Evolutionary conservation across 2,888 invertebrate species (phyloP).

Genomic region (Acanthoscelides obtectus): DNA sequence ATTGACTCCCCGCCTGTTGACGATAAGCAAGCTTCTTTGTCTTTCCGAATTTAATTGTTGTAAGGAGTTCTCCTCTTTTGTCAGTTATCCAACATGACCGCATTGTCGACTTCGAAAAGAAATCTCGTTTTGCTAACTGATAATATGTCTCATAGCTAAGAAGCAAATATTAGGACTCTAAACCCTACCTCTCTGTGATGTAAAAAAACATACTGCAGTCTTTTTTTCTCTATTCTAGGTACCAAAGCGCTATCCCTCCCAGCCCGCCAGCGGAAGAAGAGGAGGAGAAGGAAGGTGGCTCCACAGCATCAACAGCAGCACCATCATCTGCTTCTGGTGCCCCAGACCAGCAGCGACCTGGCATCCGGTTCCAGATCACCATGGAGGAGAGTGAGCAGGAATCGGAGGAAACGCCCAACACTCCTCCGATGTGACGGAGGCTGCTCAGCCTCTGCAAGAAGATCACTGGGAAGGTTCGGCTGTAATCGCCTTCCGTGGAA

Average conservation of each 20-base stretch:
- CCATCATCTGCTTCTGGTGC: conserved; percentile 33
- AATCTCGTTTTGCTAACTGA: too few species aligned
- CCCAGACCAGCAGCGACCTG: conserved; percentile 53
- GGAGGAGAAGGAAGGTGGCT: neutral
- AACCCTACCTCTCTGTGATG: too few species aligned
- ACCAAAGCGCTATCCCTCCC: conserved; percentile 82
- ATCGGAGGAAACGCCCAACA: conserved; percentile 49
- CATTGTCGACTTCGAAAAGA: too few species aligned
- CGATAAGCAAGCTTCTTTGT: too few species aligned
- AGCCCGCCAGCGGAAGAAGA: conserved; percentile 72
- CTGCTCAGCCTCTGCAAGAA: conserved; percentile 85
- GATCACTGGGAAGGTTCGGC: conserved; percentile 66
- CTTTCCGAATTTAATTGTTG: too few species aligned
- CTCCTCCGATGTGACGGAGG: conserved; percentile 89
- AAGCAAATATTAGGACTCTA: too few species aligned
- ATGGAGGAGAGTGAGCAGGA: conserved; percentile 66
- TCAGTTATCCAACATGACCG: too few species aligned
- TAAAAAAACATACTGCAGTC: too few species aligned
- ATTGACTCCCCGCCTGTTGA: too few species aligned
- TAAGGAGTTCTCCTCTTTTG: too few species aligned
- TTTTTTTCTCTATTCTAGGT: conserved; percentile 16
- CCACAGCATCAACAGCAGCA: neutral
- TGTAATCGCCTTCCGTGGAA: neutral
- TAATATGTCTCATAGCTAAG: too few species aligned
- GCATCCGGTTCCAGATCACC: conserved; percentile 68